phyloP scores from a whole-genome alignment of 2,797 vertebrate species.

The Mus spretus region DNA sequence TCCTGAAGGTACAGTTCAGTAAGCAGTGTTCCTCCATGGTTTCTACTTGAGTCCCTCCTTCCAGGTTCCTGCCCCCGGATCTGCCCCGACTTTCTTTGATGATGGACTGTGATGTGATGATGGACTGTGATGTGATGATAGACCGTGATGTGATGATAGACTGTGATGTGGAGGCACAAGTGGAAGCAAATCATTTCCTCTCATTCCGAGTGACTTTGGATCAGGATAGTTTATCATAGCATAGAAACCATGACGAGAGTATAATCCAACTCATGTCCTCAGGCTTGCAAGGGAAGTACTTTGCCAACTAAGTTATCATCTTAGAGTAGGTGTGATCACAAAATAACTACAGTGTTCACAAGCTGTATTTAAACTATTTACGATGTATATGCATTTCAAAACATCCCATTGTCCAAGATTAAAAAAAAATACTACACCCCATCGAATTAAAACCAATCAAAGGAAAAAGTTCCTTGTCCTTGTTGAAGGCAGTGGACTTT shows the following conservation, averaged over 20 bases:
- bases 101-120: too few species aligned
- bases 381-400: not conserved
- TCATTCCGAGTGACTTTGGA: not conserved
- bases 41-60: not conserved
- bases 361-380: too few species aligned
- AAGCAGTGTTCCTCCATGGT: not conserved
- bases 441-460: not conserved
- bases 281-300: too few species aligned
- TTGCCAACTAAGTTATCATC: too few species aligned
- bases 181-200: not conserved
- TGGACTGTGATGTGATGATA: too few species aligned
- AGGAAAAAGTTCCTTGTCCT: not conserved
- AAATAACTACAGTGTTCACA: not conserved
- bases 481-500: not conserved
- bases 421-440: not conserved
- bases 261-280: not conserved
- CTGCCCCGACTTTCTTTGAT: not conserved
- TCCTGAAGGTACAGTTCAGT: not conserved
- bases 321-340: not conserved
- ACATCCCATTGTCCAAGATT: not conserved
- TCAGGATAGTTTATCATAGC: not conserved
- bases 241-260: not conserved
- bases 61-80: not conserved
- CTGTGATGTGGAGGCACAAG: not conserved
- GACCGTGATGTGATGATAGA: too few species aligned